phyloP scores from a whole-genome alignment of 2,888 invertebrate species.

The Leucophora obtusa region DNA sequence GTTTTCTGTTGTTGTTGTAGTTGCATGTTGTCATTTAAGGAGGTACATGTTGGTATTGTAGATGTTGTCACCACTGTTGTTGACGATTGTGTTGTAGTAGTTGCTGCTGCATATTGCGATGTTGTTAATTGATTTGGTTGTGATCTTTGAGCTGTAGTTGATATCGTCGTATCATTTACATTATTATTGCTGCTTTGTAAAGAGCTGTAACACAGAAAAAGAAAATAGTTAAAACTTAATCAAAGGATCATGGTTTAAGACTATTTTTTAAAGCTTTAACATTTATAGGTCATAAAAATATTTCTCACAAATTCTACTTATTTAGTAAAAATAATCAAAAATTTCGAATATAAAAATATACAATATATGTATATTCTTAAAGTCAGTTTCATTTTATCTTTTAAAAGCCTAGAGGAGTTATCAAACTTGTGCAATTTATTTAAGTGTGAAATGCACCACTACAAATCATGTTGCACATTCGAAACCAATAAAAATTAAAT shows the following conservation, averaged over 20 bases:
- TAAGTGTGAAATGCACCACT: slow-evolving; percentile 14
- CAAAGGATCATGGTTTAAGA: slow-evolving; percentile 26
- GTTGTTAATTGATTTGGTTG: slow-evolving; percentile 59
- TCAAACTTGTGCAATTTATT: slow-evolving; percentile 19
- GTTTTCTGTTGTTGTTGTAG: slow-evolving; percentile 44
- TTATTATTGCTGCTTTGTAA: slow-evolving; percentile 31
- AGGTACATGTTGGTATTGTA: slow-evolving; percentile 65
- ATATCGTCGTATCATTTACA: slow-evolving; percentile 51
- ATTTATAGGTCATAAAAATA: slow-evolving; percentile 54
- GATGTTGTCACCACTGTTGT: slow-evolving; percentile 55
- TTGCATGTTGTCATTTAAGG: slow-evolving; percentile 65
- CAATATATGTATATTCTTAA: too few relatives aligned
- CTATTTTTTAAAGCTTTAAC: slow-evolving; percentile 28
- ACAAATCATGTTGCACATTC: slow-evolving; percentile 25
- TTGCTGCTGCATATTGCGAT: slow-evolving; percentile 53
- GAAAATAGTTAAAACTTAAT: slow-evolving; percentile 13
- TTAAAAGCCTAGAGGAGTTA: slow-evolving; percentile 37
- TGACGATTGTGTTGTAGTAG: slow-evolving; percentile 42
- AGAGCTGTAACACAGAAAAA: slow-evolving; percentile 14
- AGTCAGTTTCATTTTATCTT: slow-evolving; percentile 48
- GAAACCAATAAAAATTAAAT: slow-evolving; percentile 4
- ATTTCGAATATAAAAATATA: background rate
- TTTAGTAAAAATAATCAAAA: background rate
- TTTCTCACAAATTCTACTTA: slow-evolving; percentile 42
- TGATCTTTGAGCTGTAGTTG: slow-evolving; percentile 51